Base-by-base conservation (phyloP, 35 echinoderm and acorn worm genomes). In the Lytechinus variegatus region DNA sequence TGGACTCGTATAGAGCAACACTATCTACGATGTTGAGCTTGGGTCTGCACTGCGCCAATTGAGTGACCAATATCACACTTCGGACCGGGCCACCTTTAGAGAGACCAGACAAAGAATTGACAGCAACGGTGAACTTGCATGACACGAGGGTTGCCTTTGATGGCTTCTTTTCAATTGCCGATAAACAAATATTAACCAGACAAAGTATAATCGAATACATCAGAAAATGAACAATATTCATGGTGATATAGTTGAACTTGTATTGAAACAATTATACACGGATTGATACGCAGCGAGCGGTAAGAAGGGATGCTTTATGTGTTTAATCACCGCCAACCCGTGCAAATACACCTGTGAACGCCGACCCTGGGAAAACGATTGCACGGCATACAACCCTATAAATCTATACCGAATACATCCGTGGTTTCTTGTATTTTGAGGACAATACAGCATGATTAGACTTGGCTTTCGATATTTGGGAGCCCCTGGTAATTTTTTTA, bases 201-300 rank as follows among this genome's bases (percentile, higher is more conserved):
- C 66, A 79, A 24, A 11, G 56, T 58, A 58, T 10, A 16, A 24
- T 79, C 66, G 66, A 24, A 79, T 24, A 24, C 66, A n/a, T 14
- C 66, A 21, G 14, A n/a, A 79, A n/a, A 79, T 16, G 4, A 79
- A 16, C 56, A 9, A 9, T 58, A 58, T 58, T 58, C n/a, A 79
- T 6, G 66, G n/a, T 6, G 66, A 24, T 16, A 79, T 79, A 4
- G 66, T 24, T 79, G n/a, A 16, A 79, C 66, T 79, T 24, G 21
- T 79, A 79, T 79, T 79, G 66, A 79, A 79, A 79, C 66, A 79
- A 79, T 79, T 79, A 79, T 79, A 24, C n/a, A 79, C 66, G 66
- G 5, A 79, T 79, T n/a, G 66, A 79, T 79, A 16, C 66, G 19
- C 21, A 79, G 16, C 66, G 19, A 7, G 66, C 3, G 66, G 3